phyloP scores from a whole-genome alignment of 1,140 invertebrate species.

The Artemia franciscana region DNA sequence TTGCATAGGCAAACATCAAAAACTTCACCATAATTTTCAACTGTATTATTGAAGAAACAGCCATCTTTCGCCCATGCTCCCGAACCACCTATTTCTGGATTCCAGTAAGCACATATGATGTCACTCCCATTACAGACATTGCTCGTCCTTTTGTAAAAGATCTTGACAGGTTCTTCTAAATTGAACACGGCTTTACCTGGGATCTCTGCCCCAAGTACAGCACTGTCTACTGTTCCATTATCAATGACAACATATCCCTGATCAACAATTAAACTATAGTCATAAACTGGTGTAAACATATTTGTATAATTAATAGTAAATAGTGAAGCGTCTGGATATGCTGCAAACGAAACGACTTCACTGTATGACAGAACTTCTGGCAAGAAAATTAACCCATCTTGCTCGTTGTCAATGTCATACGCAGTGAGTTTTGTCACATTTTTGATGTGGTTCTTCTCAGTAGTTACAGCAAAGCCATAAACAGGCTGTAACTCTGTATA shows the following conservation, averaged over 20 bases:
- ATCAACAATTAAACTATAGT: background rate
- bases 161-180: background rate
- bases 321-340: background rate
- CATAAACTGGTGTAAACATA: background rate
- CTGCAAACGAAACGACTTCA: background rate
- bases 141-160: background rate
- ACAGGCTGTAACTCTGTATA: no score
- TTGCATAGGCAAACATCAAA: conserved; percentile 13
- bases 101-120: conserved; percentile 13
- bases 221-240: background rate
- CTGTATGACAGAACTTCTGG: background rate
- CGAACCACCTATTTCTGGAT: conserved; percentile 10
- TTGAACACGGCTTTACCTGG: background rate
- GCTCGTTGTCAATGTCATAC: no score
- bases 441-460: no score
- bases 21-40: background rate
- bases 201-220: background rate
- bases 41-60: conserved; percentile 7
- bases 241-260: background rate
- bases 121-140: background rate
- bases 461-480: no score
- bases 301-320: background rate
- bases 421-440: no score
- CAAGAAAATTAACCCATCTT: background rate
- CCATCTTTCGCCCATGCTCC: conserved; percentile 14